These are phyloP conservation scores for Xylocampa areola DNA, from an alignment of 2,888 invertebrate species.

Conservation along the genomic window DNA sequence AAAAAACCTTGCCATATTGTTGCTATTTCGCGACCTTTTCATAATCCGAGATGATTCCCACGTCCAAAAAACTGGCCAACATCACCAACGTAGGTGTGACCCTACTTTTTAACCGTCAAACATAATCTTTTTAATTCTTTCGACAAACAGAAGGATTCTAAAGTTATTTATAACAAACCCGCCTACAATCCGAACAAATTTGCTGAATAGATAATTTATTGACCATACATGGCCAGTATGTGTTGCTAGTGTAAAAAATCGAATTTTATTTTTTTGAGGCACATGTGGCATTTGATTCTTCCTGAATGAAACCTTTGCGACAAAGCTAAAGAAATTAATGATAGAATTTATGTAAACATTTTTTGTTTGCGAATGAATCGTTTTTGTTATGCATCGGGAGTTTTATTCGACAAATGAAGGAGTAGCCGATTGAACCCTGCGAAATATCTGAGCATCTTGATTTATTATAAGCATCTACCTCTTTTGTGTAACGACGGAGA, in stretches of 20 bases:
- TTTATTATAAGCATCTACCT: conserved; percentile 20
- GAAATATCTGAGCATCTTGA: conserved; percentile 22
- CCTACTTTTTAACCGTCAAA: conserved; percentile 56
- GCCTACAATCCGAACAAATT: conserved; percentile 86
- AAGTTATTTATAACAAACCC: conserved; percentile 73
- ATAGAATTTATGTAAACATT: conserved; percentile 78
- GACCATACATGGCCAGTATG: conserved; percentile 68
- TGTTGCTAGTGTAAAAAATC: conserved; percentile 63
- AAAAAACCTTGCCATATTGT: neutral
- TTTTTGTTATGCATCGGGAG: conserved; percentile 36
- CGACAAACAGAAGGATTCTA: conserved; percentile 65
- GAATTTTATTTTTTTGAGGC: conserved; percentile 53
- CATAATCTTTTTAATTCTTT: conserved; percentile 66
- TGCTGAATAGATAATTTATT: conserved; percentile 85
- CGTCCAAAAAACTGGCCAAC: conserved; percentile 58
- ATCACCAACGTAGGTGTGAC: conserved; percentile 62
- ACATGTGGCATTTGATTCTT: conserved; percentile 54
- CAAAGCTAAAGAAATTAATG: conserved; percentile 74
- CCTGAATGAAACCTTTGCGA: conserved; percentile 58
- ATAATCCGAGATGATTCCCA: conserved; percentile 42
- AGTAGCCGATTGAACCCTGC: conserved; percentile 27
- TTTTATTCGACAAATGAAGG: conserved; percentile 42
- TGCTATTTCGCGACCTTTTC: conserved; percentile 25
- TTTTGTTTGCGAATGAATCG: conserved; percentile 71
- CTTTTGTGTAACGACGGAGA: neutral